A percentile compares a stretch with the other conserved stretches of the same genome.
Evolutionary conservation across 37 sponge, comb jelly and placozoan genomes (phyloP).

Genomic region (Halisarca cf. caerulea): DNA sequence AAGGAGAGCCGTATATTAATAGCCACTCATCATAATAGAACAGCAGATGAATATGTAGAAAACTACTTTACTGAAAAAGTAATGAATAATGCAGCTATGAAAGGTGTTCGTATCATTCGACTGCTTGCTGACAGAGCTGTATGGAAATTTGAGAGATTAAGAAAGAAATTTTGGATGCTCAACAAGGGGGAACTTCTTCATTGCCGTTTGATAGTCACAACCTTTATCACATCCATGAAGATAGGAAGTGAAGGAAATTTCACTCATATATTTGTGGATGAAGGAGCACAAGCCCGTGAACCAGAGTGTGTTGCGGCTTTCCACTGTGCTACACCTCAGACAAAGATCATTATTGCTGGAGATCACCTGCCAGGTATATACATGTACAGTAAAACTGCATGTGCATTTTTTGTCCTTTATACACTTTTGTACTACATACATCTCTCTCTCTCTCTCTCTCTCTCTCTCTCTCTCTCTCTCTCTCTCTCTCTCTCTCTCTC

Average conservation of each 20-base stretch:
- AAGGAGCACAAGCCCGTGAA: slow-evolving; percentile 32
- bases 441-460: too few relatives aligned
- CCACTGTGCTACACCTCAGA: background rate
- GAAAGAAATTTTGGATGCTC: background rate
- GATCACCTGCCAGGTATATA: background rate
- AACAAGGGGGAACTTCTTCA: background rate
- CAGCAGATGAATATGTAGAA: slow-evolving; percentile 68
- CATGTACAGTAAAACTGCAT: too few relatives aligned
- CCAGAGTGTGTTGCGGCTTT: slow-evolving; percentile 18
- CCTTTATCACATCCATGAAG: background rate
- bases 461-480: too few relatives aligned
- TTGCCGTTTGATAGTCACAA: background rate
- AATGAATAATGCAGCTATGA: background rate
- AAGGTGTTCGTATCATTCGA: background rate
- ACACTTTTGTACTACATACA: too few relatives aligned
- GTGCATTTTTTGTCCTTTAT: too few relatives aligned
- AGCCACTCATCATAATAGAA: slow-evolving; percentile 63
- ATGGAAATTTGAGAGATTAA: background rate
- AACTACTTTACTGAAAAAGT: slow-evolving; percentile 41
- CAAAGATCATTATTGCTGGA: slow-evolving; percentile 25
- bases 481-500: too few relatives aligned
- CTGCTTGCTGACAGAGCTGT: background rate
- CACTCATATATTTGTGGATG: slow-evolving; percentile 21
- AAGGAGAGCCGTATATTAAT: slow-evolving; percentile 41
- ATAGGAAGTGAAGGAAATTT: background rate